Conservation (phyloP, 2,888 invertebrate species). For the Heteromyza rotundicornis region DNA sequence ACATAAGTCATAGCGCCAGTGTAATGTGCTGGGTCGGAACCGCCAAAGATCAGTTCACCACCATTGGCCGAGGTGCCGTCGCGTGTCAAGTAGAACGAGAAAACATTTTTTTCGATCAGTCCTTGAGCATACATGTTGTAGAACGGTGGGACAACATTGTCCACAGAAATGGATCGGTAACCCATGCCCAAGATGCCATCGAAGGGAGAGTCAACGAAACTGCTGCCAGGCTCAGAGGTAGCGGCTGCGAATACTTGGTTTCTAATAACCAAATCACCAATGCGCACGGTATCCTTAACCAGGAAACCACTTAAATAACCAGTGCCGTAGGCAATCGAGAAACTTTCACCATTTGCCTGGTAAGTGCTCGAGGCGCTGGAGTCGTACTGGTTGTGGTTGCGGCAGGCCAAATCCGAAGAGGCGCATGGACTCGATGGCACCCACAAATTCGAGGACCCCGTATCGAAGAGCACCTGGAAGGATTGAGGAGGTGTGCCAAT, state of each 20-base stretch:
- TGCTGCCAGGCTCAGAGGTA: conserved; percentile 91
- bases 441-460: conserved; percentile 98
- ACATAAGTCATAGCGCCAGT: conserved; percentile 70
- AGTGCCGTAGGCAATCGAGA: conserved; percentile 91
- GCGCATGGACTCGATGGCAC: conserved; percentile 95
- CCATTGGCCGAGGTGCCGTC: conserved; percentile 74
- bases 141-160: conserved; percentile 88
- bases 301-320: conserved; percentile 94
- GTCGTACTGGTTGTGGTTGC: conserved; percentile 95
- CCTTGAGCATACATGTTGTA: conserved; percentile 86
- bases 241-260: conserved; percentile 94
- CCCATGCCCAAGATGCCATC: conserved; percentile 97
- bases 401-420: conserved; percentile 87
- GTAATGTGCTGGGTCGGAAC: conserved; percentile 88
- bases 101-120: conserved; percentile 73
- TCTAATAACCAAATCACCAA: conserved; percentile 72
- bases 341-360: conserved; percentile 82
- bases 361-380: conserved; percentile 80
- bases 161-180: conserved; percentile 84
- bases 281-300: conserved; percentile 80
- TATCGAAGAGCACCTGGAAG: conserved; percentile 96
- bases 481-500: conserved; percentile 90
- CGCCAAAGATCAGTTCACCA: conserved; percentile 89
- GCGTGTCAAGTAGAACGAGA: conserved; percentile 89
- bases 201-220: conserved; percentile 96